A percentile compares a stretch with the other conserved stretches of the same genome.
Conservation (phyloP, 2,888 invertebrate species). For the Drosophila rubida region DNA sequence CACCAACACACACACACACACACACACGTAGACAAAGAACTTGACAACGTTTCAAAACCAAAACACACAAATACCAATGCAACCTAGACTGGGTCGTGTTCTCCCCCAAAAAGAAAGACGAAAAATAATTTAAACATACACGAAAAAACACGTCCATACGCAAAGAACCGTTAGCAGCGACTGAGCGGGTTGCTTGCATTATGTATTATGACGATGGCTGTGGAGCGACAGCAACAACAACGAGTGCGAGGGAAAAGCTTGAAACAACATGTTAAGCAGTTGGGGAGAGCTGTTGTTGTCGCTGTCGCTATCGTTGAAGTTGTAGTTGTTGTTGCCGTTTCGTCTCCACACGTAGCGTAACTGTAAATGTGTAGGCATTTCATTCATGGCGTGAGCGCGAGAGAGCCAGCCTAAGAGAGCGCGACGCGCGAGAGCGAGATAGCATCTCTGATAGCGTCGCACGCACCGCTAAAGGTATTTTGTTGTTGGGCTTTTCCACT, state of each 20-base stretch:
- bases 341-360: constrained; percentile 62
- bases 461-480: constrained; percentile 64
- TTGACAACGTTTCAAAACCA: constrained; percentile 65
- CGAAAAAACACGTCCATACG: constrained; percentile 82
- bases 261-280: constrained; percentile 59
- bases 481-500: constrained; percentile 16
- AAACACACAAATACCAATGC: constrained; percentile 65
- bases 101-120: constrained; percentile 11
- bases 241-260: constrained; percentile 36
- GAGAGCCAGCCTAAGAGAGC: constrained; percentile 20
- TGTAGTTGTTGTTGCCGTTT: constrained; percentile 33
- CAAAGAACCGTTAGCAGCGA: constrained; percentile 85
- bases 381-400: constrained; percentile 63
- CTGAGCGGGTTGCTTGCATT: constrained; percentile 68
- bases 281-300: constrained; percentile 44
- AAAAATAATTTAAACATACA: constrained; percentile 32
- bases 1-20: constrained; percentile 11
- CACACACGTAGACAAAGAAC: constrained; percentile 27
- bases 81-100: constrained; percentile 32
- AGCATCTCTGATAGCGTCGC: constrained; percentile 49
- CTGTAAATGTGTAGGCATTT: constrained; percentile 80
- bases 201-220: constrained; percentile 48
- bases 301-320: constrained; percentile 21
- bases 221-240: constrained; percentile 30
- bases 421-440: constrained; percentile 12